Conservation (phyloP, 2,888 invertebrate species). For the Lymantria dispar region DNA sequence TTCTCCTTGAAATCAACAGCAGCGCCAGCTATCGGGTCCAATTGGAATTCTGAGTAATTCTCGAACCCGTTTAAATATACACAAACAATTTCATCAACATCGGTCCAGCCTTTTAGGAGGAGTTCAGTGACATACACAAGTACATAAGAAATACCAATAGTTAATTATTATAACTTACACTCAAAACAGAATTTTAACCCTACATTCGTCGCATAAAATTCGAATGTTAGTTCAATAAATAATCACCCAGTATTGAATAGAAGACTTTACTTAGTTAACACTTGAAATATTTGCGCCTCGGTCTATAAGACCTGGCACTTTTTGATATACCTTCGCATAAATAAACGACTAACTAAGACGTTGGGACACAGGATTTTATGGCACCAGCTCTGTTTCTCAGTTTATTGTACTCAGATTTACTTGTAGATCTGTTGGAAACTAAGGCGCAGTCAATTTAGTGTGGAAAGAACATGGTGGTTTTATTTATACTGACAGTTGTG, state of each 20-base stretch:
- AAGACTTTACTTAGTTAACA: constrained; percentile 32
- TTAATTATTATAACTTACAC: too few relatives aligned
- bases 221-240: constrained; percentile 24
- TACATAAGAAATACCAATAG: too few relatives aligned
- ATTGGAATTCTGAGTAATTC: too few relatives aligned
- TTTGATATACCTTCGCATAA: constrained; percentile 44
- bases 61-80: too few relatives aligned
- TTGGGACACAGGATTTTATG: constrained; percentile 55
- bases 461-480: constrained; percentile 18
- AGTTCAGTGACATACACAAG: too few relatives aligned
- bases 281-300: constrained; percentile 34
- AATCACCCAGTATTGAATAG: constrained; percentile 33
- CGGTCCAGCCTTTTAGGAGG: too few relatives aligned
- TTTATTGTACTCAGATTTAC: constrained; percentile 52
- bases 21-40: too few relatives aligned
- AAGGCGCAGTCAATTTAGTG: constrained; percentile 26
- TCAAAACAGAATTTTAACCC: constrained; percentile 17
- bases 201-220: constrained; percentile 18
- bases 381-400: constrained; percentile 32
- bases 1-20: too few relatives aligned
- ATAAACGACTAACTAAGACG: constrained; percentile 57
- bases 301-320: constrained; percentile 42
- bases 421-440: constrained; percentile 40
- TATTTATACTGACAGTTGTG: constrained; percentile 24
- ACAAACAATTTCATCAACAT: too few relatives aligned